A percentile compares a stretch with the other conserved stretches of the same genome.
These are phyloP conservation scores for Sycophaga agraensis DNA, from an alignment of 1,140 invertebrate genomes.

Conservation along the genomic window DNA sequence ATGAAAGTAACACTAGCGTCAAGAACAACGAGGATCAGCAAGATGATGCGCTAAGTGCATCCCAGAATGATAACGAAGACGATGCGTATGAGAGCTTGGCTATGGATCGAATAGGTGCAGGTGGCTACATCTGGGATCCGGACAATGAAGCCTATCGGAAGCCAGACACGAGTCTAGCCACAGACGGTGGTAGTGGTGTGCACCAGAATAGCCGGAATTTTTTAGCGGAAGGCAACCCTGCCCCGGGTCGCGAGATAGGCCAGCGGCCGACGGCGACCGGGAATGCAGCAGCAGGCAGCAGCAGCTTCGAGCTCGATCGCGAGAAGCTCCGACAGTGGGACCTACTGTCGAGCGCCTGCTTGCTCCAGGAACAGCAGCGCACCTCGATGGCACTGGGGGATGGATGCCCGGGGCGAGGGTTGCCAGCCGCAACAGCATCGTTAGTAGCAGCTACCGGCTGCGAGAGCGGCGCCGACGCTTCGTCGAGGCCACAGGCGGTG, in stretches of 20 bases:
- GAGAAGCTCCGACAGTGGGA: slow-evolving; percentile 86
- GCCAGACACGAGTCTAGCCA: slow-evolving; percentile 7
- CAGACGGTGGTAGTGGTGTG: too few relatives aligned
- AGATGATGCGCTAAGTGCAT: not conserved
- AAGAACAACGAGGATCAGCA: not conserved
- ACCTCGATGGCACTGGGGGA: slow-evolving; percentile 45
- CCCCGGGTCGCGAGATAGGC: slow-evolving; percentile 27
- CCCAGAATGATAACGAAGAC: slow-evolving; percentile 27
- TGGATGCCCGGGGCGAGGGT: slow-evolving; percentile 46
- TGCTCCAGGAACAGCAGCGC: slow-evolving; percentile 55
- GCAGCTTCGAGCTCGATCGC: slow-evolving; percentile 73
- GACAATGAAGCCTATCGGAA: slow-evolving; percentile 46
- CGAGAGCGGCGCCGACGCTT: slow-evolving; percentile 27
- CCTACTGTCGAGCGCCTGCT: slow-evolving; percentile 76
- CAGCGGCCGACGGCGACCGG: slow-evolving; percentile 29
- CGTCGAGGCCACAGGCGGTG: slow-evolving; percentile 6
- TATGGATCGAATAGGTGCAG: slow-evolving; percentile 42
- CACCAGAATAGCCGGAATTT: slow-evolving; percentile 52
- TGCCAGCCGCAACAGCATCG: slow-evolving; percentile 36
- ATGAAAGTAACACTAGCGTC: slow-evolving; percentile 22
- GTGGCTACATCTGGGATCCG: slow-evolving; percentile 57
- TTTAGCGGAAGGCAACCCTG: slow-evolving; percentile 62
- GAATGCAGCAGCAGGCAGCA: slow-evolving; percentile 29
- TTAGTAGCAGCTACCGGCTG: slow-evolving; percentile 26
- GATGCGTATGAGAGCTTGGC: slow-evolving; percentile 49